These are phyloP conservation scores for Cryptocephalus moraei DNA, from an alignment of 2,888 invertebrate genomes.

Conservation along the genomic window DNA sequence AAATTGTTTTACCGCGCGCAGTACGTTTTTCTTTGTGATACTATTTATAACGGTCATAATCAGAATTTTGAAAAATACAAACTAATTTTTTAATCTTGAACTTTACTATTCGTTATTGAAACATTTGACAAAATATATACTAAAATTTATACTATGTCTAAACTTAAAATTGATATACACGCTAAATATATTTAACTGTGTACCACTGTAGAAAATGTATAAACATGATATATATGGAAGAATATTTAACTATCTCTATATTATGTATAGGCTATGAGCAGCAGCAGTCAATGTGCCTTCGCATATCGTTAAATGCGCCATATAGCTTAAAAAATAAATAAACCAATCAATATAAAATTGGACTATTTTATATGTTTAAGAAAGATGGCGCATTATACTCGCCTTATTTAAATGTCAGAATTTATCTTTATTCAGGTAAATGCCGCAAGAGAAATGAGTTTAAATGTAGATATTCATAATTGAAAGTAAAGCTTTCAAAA, in stretches of 20 bases:
- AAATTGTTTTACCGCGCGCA: no score
- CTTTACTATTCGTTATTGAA: no score
- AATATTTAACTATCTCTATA: slow-evolving; percentile 3
- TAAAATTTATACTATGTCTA: no score
- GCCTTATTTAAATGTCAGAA: slow-evolving; percentile 8
- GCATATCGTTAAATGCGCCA: slow-evolving; percentile 1
- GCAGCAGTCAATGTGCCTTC: slow-evolving; percentile 13
- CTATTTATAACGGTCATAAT: no score
- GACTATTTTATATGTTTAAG: slow-evolving; percentile 1
- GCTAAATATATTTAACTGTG: neutral
- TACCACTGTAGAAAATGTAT: neutral
- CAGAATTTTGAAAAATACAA: no score
- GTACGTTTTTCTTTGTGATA: no score
- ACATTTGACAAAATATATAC: no score
- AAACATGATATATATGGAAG: slow-evolving; percentile 1
- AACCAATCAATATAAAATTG: no score
- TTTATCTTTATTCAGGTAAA: no score
- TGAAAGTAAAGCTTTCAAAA: slow-evolving; percentile 1
- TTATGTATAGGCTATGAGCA: slow-evolving; percentile 6
- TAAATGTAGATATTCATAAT: slow-evolving; percentile 3
- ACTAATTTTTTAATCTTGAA: no score
- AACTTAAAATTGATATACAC: no score
- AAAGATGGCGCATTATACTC: slow-evolving; percentile 2
- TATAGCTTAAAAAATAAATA: no score
- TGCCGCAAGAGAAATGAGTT: neutral